Conservation (phyloP, 2,888 invertebrate genomes). For the Ochropleura plecta region DNA sequence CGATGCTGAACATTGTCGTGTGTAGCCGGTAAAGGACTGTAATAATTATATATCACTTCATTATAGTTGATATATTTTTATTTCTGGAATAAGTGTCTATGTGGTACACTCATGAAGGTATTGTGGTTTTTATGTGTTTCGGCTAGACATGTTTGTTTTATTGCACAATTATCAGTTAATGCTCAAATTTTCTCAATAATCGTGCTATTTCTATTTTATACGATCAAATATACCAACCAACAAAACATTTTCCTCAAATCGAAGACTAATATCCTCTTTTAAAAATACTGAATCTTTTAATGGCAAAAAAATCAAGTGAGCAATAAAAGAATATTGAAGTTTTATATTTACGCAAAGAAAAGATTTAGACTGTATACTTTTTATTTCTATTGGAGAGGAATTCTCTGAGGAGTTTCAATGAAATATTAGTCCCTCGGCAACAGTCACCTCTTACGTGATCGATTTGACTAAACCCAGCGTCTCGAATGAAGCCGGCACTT, state of each 20-base stretch:
- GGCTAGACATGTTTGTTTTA: conserved; percentile 7
- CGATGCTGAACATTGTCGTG: conserved; percentile 6
- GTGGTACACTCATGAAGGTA: conserved; percentile 1
- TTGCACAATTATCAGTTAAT: not conserved
- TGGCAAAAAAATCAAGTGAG: conserved; percentile 26
- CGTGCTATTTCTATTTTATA: conserved; percentile 1
- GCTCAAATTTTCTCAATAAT: not conserved
- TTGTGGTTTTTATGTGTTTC: conserved; percentile 11
- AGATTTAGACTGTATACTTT: conserved; percentile 34
- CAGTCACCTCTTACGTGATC: conserved; percentile 46
- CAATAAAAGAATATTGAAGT: conserved; percentile 25
- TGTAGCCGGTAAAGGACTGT: conserved; percentile 42
- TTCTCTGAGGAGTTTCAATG: conserved; percentile 32
- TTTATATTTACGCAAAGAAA: conserved; percentile 33
- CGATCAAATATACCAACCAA: not conserved
- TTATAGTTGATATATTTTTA: conserved; percentile 35
- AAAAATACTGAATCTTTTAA: not conserved
- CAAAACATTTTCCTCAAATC: conserved; percentile 3
- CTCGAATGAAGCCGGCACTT: conserved; percentile 14
- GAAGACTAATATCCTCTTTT: conserved; percentile 2
- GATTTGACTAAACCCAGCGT: conserved; percentile 31
- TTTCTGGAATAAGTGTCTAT: conserved; percentile 29
- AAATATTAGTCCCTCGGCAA: conserved; percentile 52
- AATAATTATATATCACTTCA: conserved; percentile 27
- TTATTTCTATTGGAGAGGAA: conserved; percentile 18